Evolutionary conservation across 2,113 vertebrate species (phyloP).

Genomic region (Xenopus laevis): DNA sequence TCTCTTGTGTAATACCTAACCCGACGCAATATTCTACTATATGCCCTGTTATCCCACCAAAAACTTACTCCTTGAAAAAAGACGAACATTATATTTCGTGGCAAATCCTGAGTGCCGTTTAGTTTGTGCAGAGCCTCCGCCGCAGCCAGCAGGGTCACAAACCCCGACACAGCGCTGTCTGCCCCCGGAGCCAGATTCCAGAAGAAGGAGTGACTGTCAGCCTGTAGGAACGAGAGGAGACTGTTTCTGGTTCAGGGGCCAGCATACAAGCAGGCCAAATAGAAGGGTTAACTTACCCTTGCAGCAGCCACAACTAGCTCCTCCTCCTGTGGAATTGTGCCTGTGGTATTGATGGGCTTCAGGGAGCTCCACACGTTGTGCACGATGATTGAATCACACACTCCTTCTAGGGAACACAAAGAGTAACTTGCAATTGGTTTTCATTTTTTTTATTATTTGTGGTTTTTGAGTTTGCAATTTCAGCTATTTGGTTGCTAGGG

Average conservation of each 20-base stretch:
- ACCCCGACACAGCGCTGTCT: conserved; percentile 74
- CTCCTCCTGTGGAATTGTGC: conserved; percentile 47
- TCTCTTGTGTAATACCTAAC: too few relatives aligned
- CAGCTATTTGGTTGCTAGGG: too few relatives aligned
- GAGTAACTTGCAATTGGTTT: too few relatives aligned
- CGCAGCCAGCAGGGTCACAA: conserved; percentile 80
- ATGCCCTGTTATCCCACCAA: too few relatives aligned
- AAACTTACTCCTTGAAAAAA: conserved; percentile 90
- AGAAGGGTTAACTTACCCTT: conserved; percentile 65
- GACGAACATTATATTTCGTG: conserved; percentile 79
- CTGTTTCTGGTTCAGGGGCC: too few relatives aligned
- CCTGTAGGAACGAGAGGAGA: conserved; percentile 53
- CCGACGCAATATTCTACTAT: too few relatives aligned
- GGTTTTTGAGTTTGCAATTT: too few relatives aligned
- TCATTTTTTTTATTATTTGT: too few relatives aligned
- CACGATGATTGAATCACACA: conserved; percentile 84
- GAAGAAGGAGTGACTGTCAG: conserved; percentile 92
- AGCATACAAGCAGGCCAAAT: too few relatives aligned
- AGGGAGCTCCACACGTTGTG: conserved; percentile 81
- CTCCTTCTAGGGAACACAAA: conserved; percentile 62
- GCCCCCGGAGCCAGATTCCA: conserved; percentile 84
- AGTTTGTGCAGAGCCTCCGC: conserved; percentile 75
- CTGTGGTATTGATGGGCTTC: conserved; percentile 74
- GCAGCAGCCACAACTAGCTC: conserved; percentile 76
- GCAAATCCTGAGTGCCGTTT: conserved; percentile 51